Conservation (phyloP, 2,797 vertebrate species). For the Tarsius wallacei region DNA sequence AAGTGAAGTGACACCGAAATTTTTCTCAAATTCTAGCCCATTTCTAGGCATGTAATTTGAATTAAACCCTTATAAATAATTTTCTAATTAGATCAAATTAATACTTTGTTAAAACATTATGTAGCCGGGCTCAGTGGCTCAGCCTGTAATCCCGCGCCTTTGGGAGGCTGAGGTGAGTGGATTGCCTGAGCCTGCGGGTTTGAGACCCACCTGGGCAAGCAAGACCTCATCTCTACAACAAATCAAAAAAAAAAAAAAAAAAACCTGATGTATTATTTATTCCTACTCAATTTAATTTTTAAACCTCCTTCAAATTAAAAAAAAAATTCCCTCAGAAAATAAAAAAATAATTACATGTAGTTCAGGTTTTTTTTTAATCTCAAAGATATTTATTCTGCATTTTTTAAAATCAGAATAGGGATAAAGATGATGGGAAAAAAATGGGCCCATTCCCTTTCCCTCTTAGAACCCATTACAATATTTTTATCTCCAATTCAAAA, state of each 20-base stretch:
- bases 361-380: not conserved
- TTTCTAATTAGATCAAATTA: constrained; percentile 77
- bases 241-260: too few species aligned
- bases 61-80: constrained; percentile 57
- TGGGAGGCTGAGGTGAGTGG: too few species aligned
- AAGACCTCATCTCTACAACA: too few species aligned
- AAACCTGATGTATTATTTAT: constrained; percentile 67
- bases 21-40: not conserved
- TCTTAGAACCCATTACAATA: not conserved
- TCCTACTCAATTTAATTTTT: constrained; percentile 66
- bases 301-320: constrained; percentile 36
- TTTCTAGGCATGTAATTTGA: constrained; percentile 55
- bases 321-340: not conserved
- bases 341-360: not conserved
- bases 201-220: too few species aligned
- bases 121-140: too few species aligned
- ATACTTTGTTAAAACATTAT: too few species aligned
- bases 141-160: too few species aligned
- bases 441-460: fast-evolving
- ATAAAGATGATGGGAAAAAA: not conserved
- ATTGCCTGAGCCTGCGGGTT: too few species aligned
- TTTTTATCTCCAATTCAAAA: constrained; percentile 32
- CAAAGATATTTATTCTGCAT: not conserved
- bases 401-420: constrained; percentile 10
- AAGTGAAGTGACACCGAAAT: not conserved